Base-by-base conservation (phyloP, 2,797 vertebrate species). In the Neoniphon sammara region DNA sequence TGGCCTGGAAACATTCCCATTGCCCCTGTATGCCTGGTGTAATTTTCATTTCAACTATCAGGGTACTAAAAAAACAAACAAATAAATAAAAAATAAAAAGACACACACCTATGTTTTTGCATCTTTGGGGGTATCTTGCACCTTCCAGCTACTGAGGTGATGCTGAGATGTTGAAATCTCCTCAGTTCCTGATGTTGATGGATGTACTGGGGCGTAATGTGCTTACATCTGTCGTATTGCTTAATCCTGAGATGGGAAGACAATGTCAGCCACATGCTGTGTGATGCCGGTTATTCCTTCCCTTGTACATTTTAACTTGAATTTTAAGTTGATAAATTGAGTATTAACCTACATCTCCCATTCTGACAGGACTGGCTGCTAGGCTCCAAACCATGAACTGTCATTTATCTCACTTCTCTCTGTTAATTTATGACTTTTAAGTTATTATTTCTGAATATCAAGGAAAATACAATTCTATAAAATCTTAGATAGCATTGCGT, bases 31-130 rank as follows among this genome's bases (percentile, higher is more conserved):
- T 9, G 73, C 73, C 54, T 49, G 66, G 75, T 42, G 55, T 85
- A 71, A 88, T 72, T 49, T 73, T 53, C 47, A 77, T 71, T 87
- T 79, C 72, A 68, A 80, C 85, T 89, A 86, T 78, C 81, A 85
- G 76, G 69, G 61, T 61, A 66, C 31, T 21, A 34, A 56, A 84
- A 74, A 77, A 15, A 62, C 1, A 34, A 3, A 27, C 4, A 27
- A 27, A 34, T 72, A 77, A 15, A 62, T 27, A 27, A 27, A 27
- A 27, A 27, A 27, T 27, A 9, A 17, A 20, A 21, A 8, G 44
- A 46, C 34, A 20, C 18, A 27, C 66, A 58, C 75, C 74, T 79
- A 80, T 87, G 55, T 82, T 74, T 78, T 91, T 81, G 65, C 60
- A 77, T 84, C 63, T 76, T 12, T 68, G 15, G 59, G 25, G 63